Evolutionary conservation across 2,888 invertebrate species (phyloP), one percentile per base, ranked within the genome.

Genomic region (Thecocarcelia acutangulata): DNA sequence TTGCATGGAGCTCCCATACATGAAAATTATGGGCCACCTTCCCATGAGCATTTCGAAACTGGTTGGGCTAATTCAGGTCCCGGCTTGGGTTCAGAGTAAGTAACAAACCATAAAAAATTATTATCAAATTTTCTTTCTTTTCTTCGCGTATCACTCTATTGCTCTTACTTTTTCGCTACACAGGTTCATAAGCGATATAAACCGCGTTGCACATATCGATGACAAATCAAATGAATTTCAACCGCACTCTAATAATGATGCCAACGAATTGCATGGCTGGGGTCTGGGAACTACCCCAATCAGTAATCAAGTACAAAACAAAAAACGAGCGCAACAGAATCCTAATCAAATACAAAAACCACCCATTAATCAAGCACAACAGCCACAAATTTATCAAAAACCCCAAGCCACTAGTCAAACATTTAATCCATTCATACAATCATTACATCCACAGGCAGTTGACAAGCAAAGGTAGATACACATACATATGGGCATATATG

Each of bases 51-150:
- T 82, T 92, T 92, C 72, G 91, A 91, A 64, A 92, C 92, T 46
- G 93, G 92, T 83, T 93, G 93, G 93, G 93, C 93, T 84, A 91
- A 92, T 8, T 93, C 93, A 3, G 93, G 93, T 2, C 93, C 93
- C 8, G 93, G 93, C 15, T 89, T 93, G 84, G 94, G 93, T 50
- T 92, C 92, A 85, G 93, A 94, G 93, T 94, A 86, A 92, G 93
- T 92, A 0, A 76, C 8, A 54, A 13, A n/a, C 11, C 11, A 46
- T 52, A 59, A 42, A 11, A 48, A 13, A 33, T 6, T 9, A 6
- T 33, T 40, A n/a, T 37, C 15, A 44, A 17, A 21, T 44, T 11
- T 48, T 17, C 2, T 21, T 0, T 28, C 19, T 40, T 63, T 50
- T 24, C 42, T 19, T 46, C 54, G 50, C 50, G 46, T 72, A 24